phyloP scores from a whole-genome alignment of 92 coral and sea anemone species.

The Parazoanthus darwini region DNA sequence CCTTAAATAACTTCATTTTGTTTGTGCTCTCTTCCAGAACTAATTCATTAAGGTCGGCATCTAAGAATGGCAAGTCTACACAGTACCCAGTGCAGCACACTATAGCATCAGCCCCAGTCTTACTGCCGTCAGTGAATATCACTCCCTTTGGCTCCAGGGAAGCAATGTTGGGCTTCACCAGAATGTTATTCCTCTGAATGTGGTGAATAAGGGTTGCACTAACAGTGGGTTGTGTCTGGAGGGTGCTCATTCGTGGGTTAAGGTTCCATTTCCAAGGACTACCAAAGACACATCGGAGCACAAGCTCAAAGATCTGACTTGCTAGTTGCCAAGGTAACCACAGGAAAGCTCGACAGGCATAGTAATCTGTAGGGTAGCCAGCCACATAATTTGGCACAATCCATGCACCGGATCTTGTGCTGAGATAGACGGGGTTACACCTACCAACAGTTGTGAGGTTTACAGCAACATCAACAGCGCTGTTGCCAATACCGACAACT shows the following conservation, averaged over 20 bases:
- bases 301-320: slow-evolving; percentile 59
- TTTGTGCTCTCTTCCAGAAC: slow-evolving; percentile 66
- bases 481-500: slow-evolving; percentile 82
- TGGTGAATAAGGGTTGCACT: slow-evolving; percentile 81
- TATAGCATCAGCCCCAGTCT: slow-evolving; percentile 54
- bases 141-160: slow-evolving; percentile 50
- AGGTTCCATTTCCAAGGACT: slow-evolving; percentile 80
- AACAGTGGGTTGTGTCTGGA: slow-evolving; percentile 79
- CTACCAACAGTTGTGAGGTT: slow-evolving; percentile 65
- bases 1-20: slow-evolving; percentile 68
- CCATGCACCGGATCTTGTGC: slow-evolving; percentile 88
- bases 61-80: slow-evolving; percentile 62
- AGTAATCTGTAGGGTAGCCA: slow-evolving; percentile 73
- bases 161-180: slow-evolving; percentile 67
- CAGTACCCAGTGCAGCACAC: slow-evolving; percentile 78
- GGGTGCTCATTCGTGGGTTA: slow-evolving; percentile 76
- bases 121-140: slow-evolving; percentile 70
- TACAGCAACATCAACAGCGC: slow-evolving; percentile 87
- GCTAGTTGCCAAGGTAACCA: slow-evolving; percentile 78
- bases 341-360: slow-evolving; percentile 76
- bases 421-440: slow-evolving; percentile 59
- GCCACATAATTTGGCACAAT: slow-evolving; percentile 68
- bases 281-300: slow-evolving; percentile 58
- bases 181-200: slow-evolving; percentile 63
- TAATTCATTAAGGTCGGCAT: slow-evolving; percentile 39